Base-by-base conservation (phyloP, 2,113 vertebrate species). In the Indicator maculatus region DNA sequence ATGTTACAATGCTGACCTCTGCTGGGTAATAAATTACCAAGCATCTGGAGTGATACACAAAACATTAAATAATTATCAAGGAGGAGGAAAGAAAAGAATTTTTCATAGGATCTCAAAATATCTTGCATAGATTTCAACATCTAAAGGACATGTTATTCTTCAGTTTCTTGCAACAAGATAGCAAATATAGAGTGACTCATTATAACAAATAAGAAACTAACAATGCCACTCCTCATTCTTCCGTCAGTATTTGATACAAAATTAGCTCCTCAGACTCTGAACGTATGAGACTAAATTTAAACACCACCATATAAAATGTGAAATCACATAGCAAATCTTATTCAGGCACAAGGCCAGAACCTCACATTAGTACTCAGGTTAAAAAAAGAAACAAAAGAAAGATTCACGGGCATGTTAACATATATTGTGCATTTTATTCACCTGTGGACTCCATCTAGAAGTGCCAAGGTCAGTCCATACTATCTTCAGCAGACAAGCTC, bases 1-100 rank as follows among this genome's bases (percentile, higher is more conserved):
- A 77, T 58, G 33, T 76, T 91, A 91, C 89, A 94, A 96, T 92
- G 59, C 91, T 95, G 96, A 96, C 96, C 91, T 96, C 96, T 96
- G 66, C 96, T 97, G 96, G 95, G 88, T 84, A 82, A 90, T 82
- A 86, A 84, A 70, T 82, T 86, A 83, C 50, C n/a, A 52, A 60
- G 58, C 61, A 63, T 15, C 27, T 50, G 70, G 24, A 88, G 3
- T 26, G 24, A 36, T 18, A 72, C 5, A 41, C 5, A 67, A 56
- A 78, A 64, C 9, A 69, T 38, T 61, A 69, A 72, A 38, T 52
- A 65, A 52, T 9, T 53, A 31, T 23, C 13, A 24, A 50, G 9
- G 6, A 69, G 33, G 5, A 64, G n/a, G 44, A 86, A 71, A 27
- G 9, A 7, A 27, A 73, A 6, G 10, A 69, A 14, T 10, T 72